Evolutionary conservation across 2,888 invertebrate genomes (phyloP), one percentile per base, ranked within the genome.

Genomic region (Argyresthia goedartella): DNA sequence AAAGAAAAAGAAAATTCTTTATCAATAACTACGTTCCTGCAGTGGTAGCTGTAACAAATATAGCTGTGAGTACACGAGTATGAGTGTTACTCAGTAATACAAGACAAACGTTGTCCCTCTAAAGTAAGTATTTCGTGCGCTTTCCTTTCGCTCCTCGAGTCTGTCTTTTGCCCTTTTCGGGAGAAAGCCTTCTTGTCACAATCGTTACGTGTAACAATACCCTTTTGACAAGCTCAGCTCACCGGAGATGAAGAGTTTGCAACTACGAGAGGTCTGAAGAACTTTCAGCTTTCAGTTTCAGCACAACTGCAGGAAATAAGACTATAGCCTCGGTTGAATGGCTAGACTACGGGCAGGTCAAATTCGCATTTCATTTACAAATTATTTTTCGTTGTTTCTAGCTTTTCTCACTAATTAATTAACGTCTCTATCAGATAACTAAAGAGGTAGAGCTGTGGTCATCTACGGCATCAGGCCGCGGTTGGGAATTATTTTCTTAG

Each of bases 201-300:
- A 66, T 62, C 65, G 69, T 65, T 62, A 68, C 63, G 57, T 56
- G 60, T 61, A 67, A 81, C 81, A 81, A 79, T 80, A 76, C 73
- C 73, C 79, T 78, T 81, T 81, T 78, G 74, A 80, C 73, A 66
- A 66, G 64, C 64, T 63, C 60, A 57, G 58, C 65, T n/a, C 11
- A 3, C 6, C n/a, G 42, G 41, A n/a, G n/a, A 64, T 66, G 64
- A 61, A 57, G 66, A 63, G 64, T 69, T 66, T 57, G 62, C 62
- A 67, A 65, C 66, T 60, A 64, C 65, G 59, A 63, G 61, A 63
- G 25, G 35, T 39, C 25, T 13, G 46, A 41, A 11, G 42, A 46
- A n/a, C 36, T 46, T 51, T 52, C 47, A 39, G 35, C 35, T 35
- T 44, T 43, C 35, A 10, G 13, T 39, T 34, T 39, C n/a, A 35